A percentile compares a stretch with the other conserved stretches of the same genome.
These are phyloP conservation scores for Melopsittacus undulatus DNA, from an alignment of 2,797 vertebrate species.

Conservation along the genomic window DNA sequence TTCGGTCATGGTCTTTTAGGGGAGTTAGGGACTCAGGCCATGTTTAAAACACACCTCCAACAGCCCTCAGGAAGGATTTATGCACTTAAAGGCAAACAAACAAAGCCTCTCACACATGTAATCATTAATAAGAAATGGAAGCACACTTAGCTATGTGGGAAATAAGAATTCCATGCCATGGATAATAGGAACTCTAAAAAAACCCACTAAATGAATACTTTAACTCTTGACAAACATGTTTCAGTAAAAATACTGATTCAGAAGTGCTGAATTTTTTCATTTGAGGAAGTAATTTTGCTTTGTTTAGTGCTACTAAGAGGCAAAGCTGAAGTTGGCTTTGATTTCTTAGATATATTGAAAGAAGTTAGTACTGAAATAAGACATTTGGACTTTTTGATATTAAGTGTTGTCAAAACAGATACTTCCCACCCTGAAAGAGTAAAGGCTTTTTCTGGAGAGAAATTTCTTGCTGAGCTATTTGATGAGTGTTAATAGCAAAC, in stretches of 20 bases:
- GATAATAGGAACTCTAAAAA: neutral
- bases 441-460: neutral
- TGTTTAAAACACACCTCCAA: neutral
- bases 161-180: neutral
- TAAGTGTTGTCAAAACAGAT: neutral
- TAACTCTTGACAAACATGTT: neutral
- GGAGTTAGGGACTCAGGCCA: neutral
- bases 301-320: neutral
- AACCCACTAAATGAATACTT: neutral
- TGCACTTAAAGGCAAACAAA: neutral
- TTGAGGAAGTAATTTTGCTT: neutral
- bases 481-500: neutral
- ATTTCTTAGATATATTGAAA: neutral
- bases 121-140: neutral
- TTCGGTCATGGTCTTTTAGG: neutral
- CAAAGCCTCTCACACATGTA: neutral
- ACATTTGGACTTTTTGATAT: neutral
- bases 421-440: neutral
- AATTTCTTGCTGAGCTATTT: neutral
- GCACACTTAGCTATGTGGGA: neutral
- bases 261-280: neutral
- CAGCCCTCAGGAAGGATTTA: neutral
- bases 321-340: neutral
- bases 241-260: neutral
- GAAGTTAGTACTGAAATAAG: neutral